phyloP scores from a whole-genome alignment of 2,888 invertebrate species.

The Tetramorium bicarinatum region DNA sequence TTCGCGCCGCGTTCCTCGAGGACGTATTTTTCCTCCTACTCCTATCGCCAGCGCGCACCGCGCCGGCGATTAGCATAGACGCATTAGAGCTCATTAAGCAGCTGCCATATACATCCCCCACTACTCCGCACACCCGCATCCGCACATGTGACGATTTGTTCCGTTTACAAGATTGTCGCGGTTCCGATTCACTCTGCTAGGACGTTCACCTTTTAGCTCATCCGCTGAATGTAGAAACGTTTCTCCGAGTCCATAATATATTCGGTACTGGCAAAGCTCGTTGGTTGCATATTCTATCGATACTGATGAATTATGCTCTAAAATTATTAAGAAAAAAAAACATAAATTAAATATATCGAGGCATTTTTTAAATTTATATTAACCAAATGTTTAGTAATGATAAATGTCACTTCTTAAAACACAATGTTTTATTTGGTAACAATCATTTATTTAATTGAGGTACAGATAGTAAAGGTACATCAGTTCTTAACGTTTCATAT shows the following conservation, averaged over 20 bases:
- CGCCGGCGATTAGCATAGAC: conserved; percentile 28
- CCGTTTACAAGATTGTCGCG: conserved; percentile 16
- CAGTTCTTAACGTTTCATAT: conserved; percentile 1
- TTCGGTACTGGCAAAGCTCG: neutral
- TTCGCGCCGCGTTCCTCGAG: conserved; percentile 15
- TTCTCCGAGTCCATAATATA: neutral
- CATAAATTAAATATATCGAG: neutral
- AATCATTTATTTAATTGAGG: conserved; percentile 34
- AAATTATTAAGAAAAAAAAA: neutral
- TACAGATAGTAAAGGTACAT: conserved; percentile 36
- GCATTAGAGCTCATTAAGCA: conserved; percentile 46
- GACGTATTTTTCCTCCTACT: neutral
- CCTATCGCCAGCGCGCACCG: neutral
- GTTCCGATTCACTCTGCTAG: conserved; percentile 12
- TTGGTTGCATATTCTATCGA: neutral
- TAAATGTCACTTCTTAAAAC: neutral
- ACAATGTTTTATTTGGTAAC: conserved; percentile 30
- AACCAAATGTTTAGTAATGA: neutral
- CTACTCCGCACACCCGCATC: conserved; percentile 20
- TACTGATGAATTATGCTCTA: neutral
- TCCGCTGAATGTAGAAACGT: neutral
- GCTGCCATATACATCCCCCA: conserved; percentile 10
- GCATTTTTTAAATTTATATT: neutral
- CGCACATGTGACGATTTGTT: conserved; percentile 31
- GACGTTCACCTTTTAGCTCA: conserved; percentile 26